phyloP scores from a whole-genome alignment of 2,113 vertebrate genomes.

The Pachypanchax playfairii region DNA sequence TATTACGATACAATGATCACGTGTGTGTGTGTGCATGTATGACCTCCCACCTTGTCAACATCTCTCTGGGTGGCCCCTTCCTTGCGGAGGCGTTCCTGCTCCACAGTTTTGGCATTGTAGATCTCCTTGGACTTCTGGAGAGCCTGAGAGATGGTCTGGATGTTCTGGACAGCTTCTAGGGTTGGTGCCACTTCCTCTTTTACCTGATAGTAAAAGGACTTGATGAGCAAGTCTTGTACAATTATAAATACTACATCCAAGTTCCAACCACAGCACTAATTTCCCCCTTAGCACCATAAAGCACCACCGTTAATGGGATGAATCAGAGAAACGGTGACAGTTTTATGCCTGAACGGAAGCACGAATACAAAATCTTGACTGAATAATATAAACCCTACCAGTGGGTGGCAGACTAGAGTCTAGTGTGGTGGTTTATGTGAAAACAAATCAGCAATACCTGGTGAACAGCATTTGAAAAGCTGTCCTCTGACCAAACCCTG shows the following conservation, averaged over 20 bases:
- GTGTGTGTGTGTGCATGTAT: constrained; percentile 28
- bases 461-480: too few relatives aligned
- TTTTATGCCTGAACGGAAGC: too few relatives aligned
- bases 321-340: too few relatives aligned
- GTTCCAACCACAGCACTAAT: neutral
- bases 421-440: too few relatives aligned
- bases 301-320: too few relatives aligned
- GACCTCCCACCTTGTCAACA: constrained; percentile 89
- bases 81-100: constrained; percentile 94
- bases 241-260: constrained; percentile 13
- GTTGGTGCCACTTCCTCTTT: constrained; percentile 97
- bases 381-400: too few relatives aligned
- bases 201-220: constrained; percentile 84
- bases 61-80: constrained; percentile 96
- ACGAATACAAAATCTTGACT: too few relatives aligned
- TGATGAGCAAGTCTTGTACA: neutral
- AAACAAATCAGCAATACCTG: too few relatives aligned
- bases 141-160: constrained; percentile 92
- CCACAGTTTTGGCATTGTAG: constrained; percentile 91
- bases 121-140: constrained; percentile 97
- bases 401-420: too few relatives aligned
- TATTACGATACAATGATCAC: constrained; percentile 49
- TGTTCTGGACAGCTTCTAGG: constrained; percentile 94
- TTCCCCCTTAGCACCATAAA: too few relatives aligned
- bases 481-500: too few relatives aligned